Conservation (phyloP, 2,888 invertebrate species). For the Diachrysia chrysitis region DNA sequence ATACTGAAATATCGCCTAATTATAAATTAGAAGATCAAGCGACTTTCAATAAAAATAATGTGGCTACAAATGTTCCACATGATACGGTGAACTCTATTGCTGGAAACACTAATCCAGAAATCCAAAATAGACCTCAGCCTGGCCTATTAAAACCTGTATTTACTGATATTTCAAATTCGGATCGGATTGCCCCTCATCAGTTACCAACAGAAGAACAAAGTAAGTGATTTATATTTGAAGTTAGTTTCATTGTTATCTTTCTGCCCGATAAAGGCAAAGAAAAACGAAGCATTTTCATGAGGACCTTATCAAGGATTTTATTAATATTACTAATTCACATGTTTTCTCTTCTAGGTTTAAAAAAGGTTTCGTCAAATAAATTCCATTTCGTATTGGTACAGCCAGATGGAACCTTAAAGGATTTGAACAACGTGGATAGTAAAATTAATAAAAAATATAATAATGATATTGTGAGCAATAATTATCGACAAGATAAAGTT, state of each 20-base stretch:
- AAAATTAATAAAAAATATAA: constrained; percentile 60
- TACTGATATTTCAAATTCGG: background rate
- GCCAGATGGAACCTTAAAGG: constrained; percentile 69
- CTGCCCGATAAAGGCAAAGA: background rate
- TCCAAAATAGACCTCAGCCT: background rate
- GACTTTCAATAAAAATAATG: background rate
- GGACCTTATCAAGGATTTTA: too few species aligned
- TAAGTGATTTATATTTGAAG: constrained; percentile 14
- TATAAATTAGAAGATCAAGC: background rate
- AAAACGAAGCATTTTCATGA: too few species aligned
- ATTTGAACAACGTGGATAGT: constrained; percentile 64
- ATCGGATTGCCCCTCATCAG: background rate
- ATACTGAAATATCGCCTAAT: background rate
- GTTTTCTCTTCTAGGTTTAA: background rate
- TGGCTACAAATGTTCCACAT: background rate
- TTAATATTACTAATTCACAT: too few species aligned
- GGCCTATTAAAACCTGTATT: background rate
- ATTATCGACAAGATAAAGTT: background rate
- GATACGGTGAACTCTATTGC: background rate
- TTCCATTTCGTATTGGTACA: constrained; percentile 68
- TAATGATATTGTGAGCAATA: background rate
- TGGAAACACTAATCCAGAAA: background rate
- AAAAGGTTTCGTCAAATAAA: constrained; percentile 42
- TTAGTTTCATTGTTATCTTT: constrained; percentile 26
- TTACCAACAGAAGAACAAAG: constrained; percentile 14